phyloP scores from a whole-genome alignment of 2,888 invertebrate species.

The Amiota communis region DNA sequence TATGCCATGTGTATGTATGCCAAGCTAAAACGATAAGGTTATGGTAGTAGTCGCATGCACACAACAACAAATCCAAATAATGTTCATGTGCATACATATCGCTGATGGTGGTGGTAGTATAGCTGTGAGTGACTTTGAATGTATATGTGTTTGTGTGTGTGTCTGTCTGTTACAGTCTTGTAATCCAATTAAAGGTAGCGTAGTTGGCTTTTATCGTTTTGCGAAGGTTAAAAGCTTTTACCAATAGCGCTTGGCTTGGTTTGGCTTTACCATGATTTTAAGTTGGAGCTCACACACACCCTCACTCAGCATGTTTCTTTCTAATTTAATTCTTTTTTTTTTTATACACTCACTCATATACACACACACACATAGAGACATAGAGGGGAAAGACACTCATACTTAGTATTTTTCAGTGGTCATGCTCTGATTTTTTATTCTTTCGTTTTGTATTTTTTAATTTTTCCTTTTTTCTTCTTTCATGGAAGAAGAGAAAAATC shows the following conservation, averaged over 20 bases:
- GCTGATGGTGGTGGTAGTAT: not conserved
- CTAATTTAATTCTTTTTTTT: no score
- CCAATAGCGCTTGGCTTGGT: constrained; percentile 54
- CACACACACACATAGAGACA: not conserved
- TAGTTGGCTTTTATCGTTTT: constrained; percentile 68
- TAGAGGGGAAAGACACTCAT: no score
- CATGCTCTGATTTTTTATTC: constrained; percentile 62
- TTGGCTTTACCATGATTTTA: no score
- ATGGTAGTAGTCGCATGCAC: no score
- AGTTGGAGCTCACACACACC: not conserved
- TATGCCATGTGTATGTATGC: no score
- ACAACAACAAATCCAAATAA: no score
- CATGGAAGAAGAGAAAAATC: constrained; percentile 57
- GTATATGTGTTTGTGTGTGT: not conserved
- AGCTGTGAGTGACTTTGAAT: not conserved
- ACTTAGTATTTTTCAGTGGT: constrained; percentile 48
- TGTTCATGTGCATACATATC: no score
- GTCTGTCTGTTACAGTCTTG: constrained; percentile 37
- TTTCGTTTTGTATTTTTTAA: not conserved
- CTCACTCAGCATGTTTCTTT: constrained; percentile 53
- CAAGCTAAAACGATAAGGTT: no score
- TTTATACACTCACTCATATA: not conserved
- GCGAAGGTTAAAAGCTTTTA: constrained; percentile 59
- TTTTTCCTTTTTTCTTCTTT: not conserved
- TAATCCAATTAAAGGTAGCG: constrained; percentile 69